Evolutionary conservation across 2,888 invertebrate genomes (phyloP), one percentile per base, ranked within the genome.

Genomic region (Uropetala carovei): DNA sequence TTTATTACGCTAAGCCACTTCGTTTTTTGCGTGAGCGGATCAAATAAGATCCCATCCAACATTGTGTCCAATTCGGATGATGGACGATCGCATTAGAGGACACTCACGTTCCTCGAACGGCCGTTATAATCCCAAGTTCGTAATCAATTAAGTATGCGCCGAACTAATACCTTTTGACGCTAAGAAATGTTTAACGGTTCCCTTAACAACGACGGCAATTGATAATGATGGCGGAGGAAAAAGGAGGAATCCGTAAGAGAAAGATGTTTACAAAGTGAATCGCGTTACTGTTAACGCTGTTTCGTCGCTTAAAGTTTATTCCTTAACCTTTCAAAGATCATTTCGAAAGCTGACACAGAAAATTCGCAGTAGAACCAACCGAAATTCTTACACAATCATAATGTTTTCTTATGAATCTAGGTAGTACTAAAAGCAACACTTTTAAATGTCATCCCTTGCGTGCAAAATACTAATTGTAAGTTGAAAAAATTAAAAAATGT

Each of bases 81-180:
- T 27, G 22, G 75, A 75, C 22, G 75, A 27, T 9, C 18, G 27
- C 27, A 27, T 75, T 18, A 27, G 0, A 75, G 11, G 13, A 11
- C 7, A 14, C 75, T 13, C 75, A n/a, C 68, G 68, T 7, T 27
- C 60, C 11, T 22, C 8, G 10, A 75, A 75, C 27, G n/a, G n/a
- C 75, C 27, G 10, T 18, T 27, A 27, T 10, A 13, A 75, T 10
- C 27, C 43, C 9, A 14, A 27, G 22, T 13, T 75, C 75, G 13
- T 75, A 75, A 75, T 75, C 75, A 75, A 75, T 75, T 75, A 75
- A 75, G 22, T 75, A 22, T 8, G 75, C 75, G 75, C 22, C 75
- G 22, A 75, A 75, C 75, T 27, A 27, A 75, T 22, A 75, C 27
- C 75, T 27, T 27, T 75, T 75, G 22, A 27, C 27, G 22, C 27